phyloP scores from a whole-genome alignment of 2,888 invertebrate species.

The Ectemnius continuus region DNA sequence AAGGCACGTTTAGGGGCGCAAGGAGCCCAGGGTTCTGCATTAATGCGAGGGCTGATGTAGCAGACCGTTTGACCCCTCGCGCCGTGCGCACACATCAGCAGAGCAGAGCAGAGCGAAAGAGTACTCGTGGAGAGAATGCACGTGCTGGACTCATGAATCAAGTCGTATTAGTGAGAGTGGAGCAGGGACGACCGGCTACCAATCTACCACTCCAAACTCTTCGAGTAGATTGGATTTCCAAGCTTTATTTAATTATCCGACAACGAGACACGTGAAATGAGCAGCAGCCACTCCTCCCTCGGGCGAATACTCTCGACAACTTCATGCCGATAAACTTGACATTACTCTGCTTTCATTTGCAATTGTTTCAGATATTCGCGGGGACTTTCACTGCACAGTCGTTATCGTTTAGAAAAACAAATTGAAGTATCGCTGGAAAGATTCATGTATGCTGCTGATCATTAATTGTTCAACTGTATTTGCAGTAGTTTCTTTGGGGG shows the following conservation, averaged over 20 bases:
- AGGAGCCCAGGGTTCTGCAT: slow-evolving; percentile 54
- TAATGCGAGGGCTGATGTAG: slow-evolving; percentile 67
- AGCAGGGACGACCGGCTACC: slow-evolving; percentile 67
- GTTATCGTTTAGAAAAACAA: no score
- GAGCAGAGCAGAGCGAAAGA: slow-evolving; percentile 44
- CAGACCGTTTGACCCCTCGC: slow-evolving; percentile 76
- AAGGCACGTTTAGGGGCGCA: slow-evolving; percentile 73
- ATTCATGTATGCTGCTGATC: no score
- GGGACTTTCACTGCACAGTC: no score
- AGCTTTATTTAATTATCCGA: slow-evolving; percentile 77
- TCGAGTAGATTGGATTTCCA: slow-evolving; percentile 76
- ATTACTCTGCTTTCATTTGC: no score
- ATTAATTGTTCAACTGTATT: no score
- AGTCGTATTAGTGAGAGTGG: slow-evolving; percentile 73
- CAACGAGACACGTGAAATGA: slow-evolving; percentile 54
- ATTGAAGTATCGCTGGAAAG: no score
- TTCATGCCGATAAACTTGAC: no score
- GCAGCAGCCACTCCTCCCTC: not conserved
- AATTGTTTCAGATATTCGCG: no score
- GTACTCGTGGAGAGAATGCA: slow-evolving; percentile 50
- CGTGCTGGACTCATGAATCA: slow-evolving; percentile 77
- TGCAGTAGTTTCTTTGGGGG: no score
- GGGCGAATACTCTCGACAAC: no score
- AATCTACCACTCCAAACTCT: slow-evolving; percentile 71
- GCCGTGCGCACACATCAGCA: slow-evolving; percentile 40